Evolutionary conservation across 1,140 invertebrate genomes (phyloP).

Genomic region (Neodiprion lecontei): DNA sequence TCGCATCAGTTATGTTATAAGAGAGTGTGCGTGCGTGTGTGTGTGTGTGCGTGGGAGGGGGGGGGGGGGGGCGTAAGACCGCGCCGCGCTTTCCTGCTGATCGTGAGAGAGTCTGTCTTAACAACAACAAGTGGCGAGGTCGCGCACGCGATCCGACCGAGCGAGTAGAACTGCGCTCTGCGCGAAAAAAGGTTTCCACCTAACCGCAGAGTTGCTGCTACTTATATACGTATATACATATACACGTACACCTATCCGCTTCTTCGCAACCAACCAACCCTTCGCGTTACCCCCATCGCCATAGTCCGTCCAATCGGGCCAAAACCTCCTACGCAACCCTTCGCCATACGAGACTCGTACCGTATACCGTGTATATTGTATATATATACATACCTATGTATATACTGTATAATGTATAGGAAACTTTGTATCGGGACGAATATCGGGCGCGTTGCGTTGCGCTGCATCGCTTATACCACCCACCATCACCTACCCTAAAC

Average conservation of each 20-base stretch:
- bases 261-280: constrained; percentile 49
- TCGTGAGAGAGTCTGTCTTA: not conserved
- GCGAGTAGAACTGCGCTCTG: not conserved
- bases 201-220: not conserved
- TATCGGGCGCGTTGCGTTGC: no score
- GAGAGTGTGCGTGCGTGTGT: no score
- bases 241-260: constrained; percentile 29
- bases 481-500: no score
- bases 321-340: not conserved
- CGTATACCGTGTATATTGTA: no score
- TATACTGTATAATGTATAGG: no score
- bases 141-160: constrained; percentile 1
- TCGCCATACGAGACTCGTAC: no score
- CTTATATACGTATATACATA: not conserved
- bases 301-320: constrained; percentile 46
- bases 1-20: no score
- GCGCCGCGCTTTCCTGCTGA: no score
- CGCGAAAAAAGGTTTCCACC: not conserved
- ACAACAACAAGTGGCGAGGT: not conserved
- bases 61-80: not conserved
- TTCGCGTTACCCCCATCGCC: constrained; percentile 58
- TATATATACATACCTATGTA: no score
- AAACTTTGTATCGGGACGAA: no score
- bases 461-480: no score
- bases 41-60: no score